phyloP scores from a whole-genome alignment of 2,888 invertebrate species.

The Criorhina ranunculi region DNA sequence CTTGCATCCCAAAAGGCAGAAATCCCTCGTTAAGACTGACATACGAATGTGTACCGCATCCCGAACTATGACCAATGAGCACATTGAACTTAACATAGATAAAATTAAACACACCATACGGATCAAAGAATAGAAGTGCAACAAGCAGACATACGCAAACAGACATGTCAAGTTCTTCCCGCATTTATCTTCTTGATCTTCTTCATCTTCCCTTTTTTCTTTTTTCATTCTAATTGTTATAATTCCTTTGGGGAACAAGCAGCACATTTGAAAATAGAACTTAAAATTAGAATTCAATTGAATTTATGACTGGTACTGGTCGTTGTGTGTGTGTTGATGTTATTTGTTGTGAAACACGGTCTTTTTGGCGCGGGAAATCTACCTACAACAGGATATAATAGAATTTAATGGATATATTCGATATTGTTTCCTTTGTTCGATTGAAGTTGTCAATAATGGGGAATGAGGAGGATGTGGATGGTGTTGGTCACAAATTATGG shows the following conservation, averaged over 20 bases:
- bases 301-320: constrained; percentile 60
- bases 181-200: constrained; percentile 55
- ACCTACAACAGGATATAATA: constrained; percentile 32
- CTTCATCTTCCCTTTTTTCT: constrained; percentile 16
- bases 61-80: constrained; percentile 71
- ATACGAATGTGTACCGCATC: constrained; percentile 48
- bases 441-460: background rate
- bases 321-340: constrained; percentile 14
- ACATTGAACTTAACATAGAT: constrained; percentile 72
- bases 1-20: background rate
- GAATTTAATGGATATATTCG: constrained; percentile 10
- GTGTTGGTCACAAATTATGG: background rate
- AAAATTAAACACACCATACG: constrained; percentile 60
- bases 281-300: constrained; percentile 75
- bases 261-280: constrained; percentile 38
- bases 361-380: constrained; percentile 25
- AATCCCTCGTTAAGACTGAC: constrained; percentile 51
- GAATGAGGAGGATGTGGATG: background rate
- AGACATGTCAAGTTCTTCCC: constrained; percentile 73
- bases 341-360: constrained; percentile 6
- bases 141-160: constrained; percentile 34
- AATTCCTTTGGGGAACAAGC: constrained; percentile 18
- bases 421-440: constrained; percentile 3
- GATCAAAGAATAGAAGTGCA: constrained; percentile 63
- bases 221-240: constrained; percentile 36